phyloP scores from a whole-genome alignment of 2,888 invertebrate species.

The Scaptomyza caliginosa region DNA sequence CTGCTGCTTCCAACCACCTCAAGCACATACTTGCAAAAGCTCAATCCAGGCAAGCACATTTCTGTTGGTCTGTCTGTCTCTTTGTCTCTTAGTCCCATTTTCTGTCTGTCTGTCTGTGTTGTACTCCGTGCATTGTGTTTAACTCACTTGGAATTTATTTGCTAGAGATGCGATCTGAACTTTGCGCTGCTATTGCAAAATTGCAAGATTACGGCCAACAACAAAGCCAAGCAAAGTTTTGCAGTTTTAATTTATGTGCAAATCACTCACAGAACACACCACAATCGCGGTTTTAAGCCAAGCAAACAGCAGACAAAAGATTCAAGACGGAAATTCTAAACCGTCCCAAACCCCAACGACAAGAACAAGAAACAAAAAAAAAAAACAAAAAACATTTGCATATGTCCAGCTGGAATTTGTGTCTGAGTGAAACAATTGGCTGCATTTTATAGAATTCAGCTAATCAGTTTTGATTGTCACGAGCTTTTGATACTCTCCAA shows the following conservation, averaged over 20 bases:
- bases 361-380: conserved; percentile 3
- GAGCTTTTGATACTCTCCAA: too few species aligned
- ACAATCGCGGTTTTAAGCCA: conserved; percentile 17
- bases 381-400: conserved; percentile 27
- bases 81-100: not conserved
- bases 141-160: conserved; percentile 68
- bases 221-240: conserved; percentile 50
- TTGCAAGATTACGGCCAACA: conserved; percentile 30
- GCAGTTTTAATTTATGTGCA: conserved; percentile 70
- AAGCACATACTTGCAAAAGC: conserved; percentile 8
- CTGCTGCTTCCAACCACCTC: conserved; percentile 13
- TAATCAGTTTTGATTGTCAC: too few species aligned
- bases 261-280: conserved; percentile 39
- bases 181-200: conserved; percentile 64
- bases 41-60: too few species aligned
- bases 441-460: conserved; percentile 40
- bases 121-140: conserved; percentile 64
- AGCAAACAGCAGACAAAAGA: conserved; percentile 22
- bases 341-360: conserved; percentile 23
- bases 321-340: conserved; percentile 33
- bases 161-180: conserved; percentile 73
- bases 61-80: not conserved
- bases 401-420: conserved; percentile 33
- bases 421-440: conserved; percentile 36
- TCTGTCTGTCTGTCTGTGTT: not conserved